These are phyloP conservation scores for Trichoplusia ni DNA, from an alignment of 1,140 invertebrate genomes.

Conservation along the genomic window DNA sequence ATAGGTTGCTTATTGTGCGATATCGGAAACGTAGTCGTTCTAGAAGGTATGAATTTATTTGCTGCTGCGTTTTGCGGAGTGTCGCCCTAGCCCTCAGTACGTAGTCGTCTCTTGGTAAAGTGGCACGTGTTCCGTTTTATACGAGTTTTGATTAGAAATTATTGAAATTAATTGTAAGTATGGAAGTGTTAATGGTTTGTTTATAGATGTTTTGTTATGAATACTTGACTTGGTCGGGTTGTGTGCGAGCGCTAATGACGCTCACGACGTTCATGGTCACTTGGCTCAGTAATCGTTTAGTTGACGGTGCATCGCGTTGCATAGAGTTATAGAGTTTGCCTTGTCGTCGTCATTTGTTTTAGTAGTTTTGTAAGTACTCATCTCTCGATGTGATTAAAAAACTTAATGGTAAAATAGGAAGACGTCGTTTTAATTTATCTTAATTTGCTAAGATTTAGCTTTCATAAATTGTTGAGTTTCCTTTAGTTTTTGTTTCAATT, in stretches of 20 bases:
- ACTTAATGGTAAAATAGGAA: no score
- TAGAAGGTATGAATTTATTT: slow-evolving; percentile 30
- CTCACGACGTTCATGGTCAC: not conserved
- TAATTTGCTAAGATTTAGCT: no score
- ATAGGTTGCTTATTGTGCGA: slow-evolving; percentile 44
- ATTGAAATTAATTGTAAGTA: slow-evolving; percentile 8
- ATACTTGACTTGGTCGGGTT: not conserved
- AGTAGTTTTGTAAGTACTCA: no score
- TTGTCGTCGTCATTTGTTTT: not conserved
- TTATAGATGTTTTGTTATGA: not conserved
- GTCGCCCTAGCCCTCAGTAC: slow-evolving; percentile 21
- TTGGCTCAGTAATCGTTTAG: not conserved
- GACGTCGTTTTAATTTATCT: no score
- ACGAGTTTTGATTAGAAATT: not conserved
- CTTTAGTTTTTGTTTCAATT: no score
- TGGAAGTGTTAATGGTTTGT: slow-evolving; percentile 11
- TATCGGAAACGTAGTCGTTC: slow-evolving; percentile 33
- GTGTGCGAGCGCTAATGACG: not conserved
- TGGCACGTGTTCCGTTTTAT: slow-evolving; percentile 5
- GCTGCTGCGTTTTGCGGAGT: slow-evolving; percentile 5
- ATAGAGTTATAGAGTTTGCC: not conserved
- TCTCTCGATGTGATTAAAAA: no score
- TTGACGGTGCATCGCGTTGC: not conserved
- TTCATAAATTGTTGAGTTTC: no score
- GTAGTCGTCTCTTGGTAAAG: slow-evolving; percentile 10